Percentiles rank a stretch among this genome's conserved stretches.
These are phyloP conservation scores for Porites australiensis DNA, from an alignment of 64 coral and sea anemone species.

Conservation along the genomic window DNA sequence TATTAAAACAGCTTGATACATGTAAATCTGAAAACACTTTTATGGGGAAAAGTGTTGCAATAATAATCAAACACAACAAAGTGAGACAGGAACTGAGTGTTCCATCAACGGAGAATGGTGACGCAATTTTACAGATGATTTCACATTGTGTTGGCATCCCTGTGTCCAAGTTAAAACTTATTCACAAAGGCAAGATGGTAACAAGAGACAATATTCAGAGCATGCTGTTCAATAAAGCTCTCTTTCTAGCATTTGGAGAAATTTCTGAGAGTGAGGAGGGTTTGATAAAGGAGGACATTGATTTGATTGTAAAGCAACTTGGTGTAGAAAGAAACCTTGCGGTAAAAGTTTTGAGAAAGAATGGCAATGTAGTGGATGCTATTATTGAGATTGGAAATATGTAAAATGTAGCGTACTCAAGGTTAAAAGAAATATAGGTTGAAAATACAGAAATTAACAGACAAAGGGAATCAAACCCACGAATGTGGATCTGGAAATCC, in stretches of 20 bases:
- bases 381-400: conserved; percentile 96
- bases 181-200: conserved; percentile 90
- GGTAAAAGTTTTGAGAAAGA: conserved; percentile 76
- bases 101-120: neutral
- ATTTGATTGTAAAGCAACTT: conserved; percentile 88
- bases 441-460: too few relatives aligned
- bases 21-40: too few relatives aligned
- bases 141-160: conserved; percentile 77
- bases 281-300: conserved; percentile 76
- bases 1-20: neutral
- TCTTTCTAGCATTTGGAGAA: conserved; percentile 97
- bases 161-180: conserved; percentile 76
- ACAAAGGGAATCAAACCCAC: too few relatives aligned
- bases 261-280: conserved; percentile 87
- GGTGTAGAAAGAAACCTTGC: conserved; percentile 92
- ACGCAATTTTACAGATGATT: conserved; percentile 69
- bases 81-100: conserved; percentile 63
- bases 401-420: neutral
- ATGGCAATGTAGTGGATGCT: conserved; percentile 86
- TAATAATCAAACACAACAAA: conserved; percentile 87
- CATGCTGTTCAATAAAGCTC: conserved; percentile 55
- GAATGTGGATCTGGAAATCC: too few relatives aligned
- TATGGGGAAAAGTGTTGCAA: neutral
- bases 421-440: too few relatives aligned
- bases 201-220: conserved; percentile 59